These are phyloP conservation scores for Xestoiulus laeticollis DNA, from an alignment of 2,888 invertebrate species.

Conservation along the genomic window DNA sequence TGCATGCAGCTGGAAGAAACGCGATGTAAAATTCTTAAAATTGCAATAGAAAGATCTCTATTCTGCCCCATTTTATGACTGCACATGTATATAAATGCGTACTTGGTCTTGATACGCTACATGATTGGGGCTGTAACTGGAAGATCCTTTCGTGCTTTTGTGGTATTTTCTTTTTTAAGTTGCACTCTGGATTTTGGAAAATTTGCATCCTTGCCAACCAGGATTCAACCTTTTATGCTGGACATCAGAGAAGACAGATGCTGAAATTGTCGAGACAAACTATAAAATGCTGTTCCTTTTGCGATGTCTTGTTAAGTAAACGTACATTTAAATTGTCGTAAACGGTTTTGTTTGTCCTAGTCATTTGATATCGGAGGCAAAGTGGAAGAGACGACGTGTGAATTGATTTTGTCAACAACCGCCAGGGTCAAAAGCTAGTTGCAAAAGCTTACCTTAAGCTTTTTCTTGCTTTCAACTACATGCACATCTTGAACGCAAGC, in stretches of 20 bases:
- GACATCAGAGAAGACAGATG: neutral
- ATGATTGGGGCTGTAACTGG: neutral
- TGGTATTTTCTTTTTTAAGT: neutral
- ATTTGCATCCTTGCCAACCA: neutral
- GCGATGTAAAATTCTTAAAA: conserved; percentile 30
- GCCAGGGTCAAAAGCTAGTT: too few relatives aligned
- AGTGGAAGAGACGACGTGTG: neutral
- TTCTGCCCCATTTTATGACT: conserved; percentile 2
- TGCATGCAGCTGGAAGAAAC: neutral
- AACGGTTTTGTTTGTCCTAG: neutral
- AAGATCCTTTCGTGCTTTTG: neutral
- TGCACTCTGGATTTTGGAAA: neutral
- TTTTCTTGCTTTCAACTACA: too few relatives aligned
- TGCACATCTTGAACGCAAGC: too few relatives aligned
- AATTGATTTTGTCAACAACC: neutral
- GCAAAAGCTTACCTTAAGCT: too few relatives aligned
- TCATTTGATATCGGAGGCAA: neutral
- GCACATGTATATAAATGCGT: neutral
- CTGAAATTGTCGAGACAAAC: neutral
- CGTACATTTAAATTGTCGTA: neutral
- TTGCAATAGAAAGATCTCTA: conserved; percentile 5
- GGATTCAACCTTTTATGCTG: neutral
- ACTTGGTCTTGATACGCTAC: neutral
- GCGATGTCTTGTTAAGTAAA: neutral
- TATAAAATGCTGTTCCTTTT: neutral